These are phyloP conservation scores for Heliconius charithonia DNA, from an alignment of 2,888 invertebrate species.

Conservation along the genomic window DNA sequence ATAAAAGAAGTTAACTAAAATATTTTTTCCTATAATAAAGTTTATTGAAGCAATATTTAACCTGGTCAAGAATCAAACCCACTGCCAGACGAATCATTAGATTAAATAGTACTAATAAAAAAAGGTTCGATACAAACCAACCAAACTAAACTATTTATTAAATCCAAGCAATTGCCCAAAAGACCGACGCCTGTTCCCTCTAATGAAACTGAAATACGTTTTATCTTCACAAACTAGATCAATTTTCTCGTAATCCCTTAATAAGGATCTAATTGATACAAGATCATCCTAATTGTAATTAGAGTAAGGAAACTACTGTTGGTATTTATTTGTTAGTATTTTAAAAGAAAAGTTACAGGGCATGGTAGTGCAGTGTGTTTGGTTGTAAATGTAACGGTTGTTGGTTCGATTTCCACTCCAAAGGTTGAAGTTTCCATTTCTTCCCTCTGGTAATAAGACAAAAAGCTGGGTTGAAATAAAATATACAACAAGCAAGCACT, in stretches of 20 bases:
- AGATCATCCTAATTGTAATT: slow-evolving; percentile 41
- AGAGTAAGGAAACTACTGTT: slow-evolving; percentile 26
- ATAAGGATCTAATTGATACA: slow-evolving; percentile 46
- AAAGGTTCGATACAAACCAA: not conserved
- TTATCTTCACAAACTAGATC: slow-evolving; percentile 35
- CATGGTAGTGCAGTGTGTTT: too few relatives aligned
- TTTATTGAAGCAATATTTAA: not conserved
- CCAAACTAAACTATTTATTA: not conserved
- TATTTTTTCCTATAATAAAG: too few relatives aligned
- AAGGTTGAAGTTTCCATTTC: not conserved
- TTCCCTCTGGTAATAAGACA: not conserved
- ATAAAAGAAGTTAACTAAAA: not conserved
- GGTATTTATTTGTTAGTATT: slow-evolving; percentile 3
- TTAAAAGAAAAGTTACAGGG: not conserved
- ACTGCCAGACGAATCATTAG: not conserved
- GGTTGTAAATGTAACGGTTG: not conserved
- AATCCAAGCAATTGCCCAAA: slow-evolving; percentile 24
- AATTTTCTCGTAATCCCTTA: slow-evolving; percentile 42
- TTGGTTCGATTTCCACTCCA: not conserved
- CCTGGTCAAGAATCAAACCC: not conserved
- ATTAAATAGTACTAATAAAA: not conserved
- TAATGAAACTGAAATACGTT: slow-evolving; percentile 38
- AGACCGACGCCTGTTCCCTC: not conserved
- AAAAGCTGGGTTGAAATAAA: not conserved
- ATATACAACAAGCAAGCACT: not conserved